These are phyloP conservation scores for Gymnoscelis rufifasciata DNA, from an alignment of 2,888 invertebrate species.

Conservation along the genomic window DNA sequence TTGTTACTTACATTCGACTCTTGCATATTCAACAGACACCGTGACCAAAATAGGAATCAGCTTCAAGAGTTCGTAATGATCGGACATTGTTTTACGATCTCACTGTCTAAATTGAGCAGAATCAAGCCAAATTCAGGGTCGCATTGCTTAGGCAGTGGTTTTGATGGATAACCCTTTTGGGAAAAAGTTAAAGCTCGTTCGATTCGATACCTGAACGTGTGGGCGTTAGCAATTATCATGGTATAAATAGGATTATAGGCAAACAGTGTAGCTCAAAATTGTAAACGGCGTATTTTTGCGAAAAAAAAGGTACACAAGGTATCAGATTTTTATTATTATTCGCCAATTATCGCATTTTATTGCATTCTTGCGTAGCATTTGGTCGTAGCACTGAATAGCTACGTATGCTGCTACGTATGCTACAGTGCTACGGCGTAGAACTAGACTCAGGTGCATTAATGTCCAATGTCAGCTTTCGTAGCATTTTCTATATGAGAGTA, in stretches of 20 bases:
- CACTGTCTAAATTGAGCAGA: not conserved
- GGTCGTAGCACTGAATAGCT: slow-evolving; percentile 9
- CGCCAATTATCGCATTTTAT: no score
- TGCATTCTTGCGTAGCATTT: not conserved
- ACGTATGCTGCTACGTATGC: not conserved
- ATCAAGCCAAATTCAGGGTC: not conserved
- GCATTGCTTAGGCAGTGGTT: not conserved
- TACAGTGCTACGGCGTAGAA: slow-evolving; percentile 13
- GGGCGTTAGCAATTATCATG: not conserved
- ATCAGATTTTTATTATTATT: no score
- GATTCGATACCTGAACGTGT: not conserved
- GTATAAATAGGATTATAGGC: not conserved
- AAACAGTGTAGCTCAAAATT: no score
- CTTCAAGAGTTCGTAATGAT: not conserved
- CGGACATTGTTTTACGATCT: not conserved
- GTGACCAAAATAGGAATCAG: slow-evolving; percentile 1
- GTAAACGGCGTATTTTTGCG: no score
- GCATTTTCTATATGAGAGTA: not conserved
- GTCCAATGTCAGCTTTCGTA: not conserved
- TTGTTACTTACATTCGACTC: not conserved
- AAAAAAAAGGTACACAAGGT: no score
- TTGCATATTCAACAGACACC: slow-evolving; percentile 3
- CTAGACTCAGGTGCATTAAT: not conserved
- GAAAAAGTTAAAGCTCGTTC: slow-evolving; percentile 5
- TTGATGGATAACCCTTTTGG: not conserved